These are phyloP conservation scores for Merodon equestris DNA, from an alignment of 2,888 invertebrate genomes.

Conservation along the genomic window DNA sequence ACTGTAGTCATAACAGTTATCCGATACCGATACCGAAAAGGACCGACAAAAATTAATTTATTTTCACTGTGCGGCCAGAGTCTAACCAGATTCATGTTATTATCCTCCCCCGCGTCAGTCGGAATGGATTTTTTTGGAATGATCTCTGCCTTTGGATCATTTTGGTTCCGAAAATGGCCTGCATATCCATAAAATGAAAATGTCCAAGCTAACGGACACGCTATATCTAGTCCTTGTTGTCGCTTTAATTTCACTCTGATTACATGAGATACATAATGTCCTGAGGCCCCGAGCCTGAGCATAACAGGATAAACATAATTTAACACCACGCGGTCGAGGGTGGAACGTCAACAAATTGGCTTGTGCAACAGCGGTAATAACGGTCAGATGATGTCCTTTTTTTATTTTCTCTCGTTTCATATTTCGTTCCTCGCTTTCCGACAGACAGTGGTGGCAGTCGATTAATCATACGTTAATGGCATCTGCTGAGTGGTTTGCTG, in stretches of 20 bases:
- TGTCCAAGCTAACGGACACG: slow-evolving; percentile 35
- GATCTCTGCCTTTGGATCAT: slow-evolving; percentile 20
- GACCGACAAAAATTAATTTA: slow-evolving; percentile 61
- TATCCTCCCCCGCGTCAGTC: slow-evolving; percentile 3
- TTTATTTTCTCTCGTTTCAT: slow-evolving; percentile 1
- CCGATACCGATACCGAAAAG: slow-evolving; percentile 40
- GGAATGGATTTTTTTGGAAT: too few species aligned
- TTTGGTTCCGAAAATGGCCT: slow-evolving; percentile 25
- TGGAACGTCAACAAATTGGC: slow-evolving; percentile 63
- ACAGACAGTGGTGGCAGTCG: slow-evolving; percentile 1
- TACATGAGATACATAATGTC: slow-evolving; percentile 47
- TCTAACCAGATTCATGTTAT: slow-evolving; percentile 26
- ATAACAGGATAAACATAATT: slow-evolving; percentile 44
- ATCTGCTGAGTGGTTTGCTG: slow-evolving; percentile 3
- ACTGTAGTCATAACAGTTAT: not conserved
- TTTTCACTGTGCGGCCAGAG: slow-evolving; percentile 43
- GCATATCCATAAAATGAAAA: slow-evolving; percentile 49
- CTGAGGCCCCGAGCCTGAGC: slow-evolving; percentile 2
- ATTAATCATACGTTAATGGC: slow-evolving; percentile 21
- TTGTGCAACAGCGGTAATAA: slow-evolving; percentile 28
- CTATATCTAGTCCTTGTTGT: slow-evolving; percentile 33
- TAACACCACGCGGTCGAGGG: slow-evolving; percentile 45
- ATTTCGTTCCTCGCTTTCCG: not conserved
- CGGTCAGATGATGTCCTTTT: slow-evolving; percentile 42
- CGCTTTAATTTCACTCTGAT: slow-evolving; percentile 22